Evolutionary conservation across 2,797 vertebrate genomes (phyloP), one percentile per base, ranked within the genome.

Genomic region (Bovichtus diacanthus): DNA sequence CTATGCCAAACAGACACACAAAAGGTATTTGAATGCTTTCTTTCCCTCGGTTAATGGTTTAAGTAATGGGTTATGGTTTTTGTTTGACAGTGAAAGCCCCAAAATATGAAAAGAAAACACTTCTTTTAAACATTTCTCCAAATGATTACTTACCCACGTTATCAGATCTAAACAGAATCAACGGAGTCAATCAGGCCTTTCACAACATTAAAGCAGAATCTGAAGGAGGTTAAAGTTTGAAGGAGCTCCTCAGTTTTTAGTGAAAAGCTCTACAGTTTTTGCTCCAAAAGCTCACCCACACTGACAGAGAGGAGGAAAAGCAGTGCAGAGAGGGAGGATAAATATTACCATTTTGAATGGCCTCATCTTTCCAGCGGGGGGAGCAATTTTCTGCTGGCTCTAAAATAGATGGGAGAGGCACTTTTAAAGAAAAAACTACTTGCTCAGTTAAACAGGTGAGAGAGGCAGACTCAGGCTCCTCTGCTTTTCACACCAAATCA

Each of bases 301-400:
- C 74, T 53, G 73, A 88, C 71, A 84, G 85, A 82, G 49, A 84
- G 76, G 54, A 65, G 54, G 73, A 72, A 70, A 84, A 82, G 66
- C 65, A 84, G 76, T 54, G 82, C 62, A 44, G 84, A 85, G 72
- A 80, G 69, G 50, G 80, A 86, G 80, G 78, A 46, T 60, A 53
- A 81, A 85, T 81, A 85, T 91, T 95, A 95, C 94, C 94, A 92
- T 94, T 94, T 82, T 94, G 94, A 90, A 92, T 88, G 85, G 91
- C 87, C 81, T 95, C 94, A 90, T 94, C 92, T 91, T 93, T 94
- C 94, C 94, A 94, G 89, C 84, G 58, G 84, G 91, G 89, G 85
- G 88, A 91, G 90, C 92, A 92, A 86, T 92, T 94, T 90, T 93
- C 93, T 93, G 91, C 89, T 88, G 92, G 91, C 84, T 94, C 94